These are phyloP conservation scores for Chloropsis cyanopogon DNA, from an alignment of 2,113 vertebrate genomes.

Conservation along the genomic window DNA sequence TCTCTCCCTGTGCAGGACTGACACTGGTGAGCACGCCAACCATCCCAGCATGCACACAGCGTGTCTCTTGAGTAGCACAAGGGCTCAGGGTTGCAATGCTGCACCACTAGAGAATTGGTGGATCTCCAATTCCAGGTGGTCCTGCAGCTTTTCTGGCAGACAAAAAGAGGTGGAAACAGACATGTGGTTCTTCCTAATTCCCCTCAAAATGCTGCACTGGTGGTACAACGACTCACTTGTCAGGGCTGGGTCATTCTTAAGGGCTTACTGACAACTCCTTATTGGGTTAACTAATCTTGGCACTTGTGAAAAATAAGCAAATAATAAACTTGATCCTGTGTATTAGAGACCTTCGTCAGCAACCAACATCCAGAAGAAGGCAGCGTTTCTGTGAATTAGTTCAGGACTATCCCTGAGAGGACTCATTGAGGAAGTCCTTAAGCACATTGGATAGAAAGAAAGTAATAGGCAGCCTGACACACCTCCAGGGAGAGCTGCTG, in stretches of 20 bases:
- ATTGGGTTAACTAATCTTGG: neutral
- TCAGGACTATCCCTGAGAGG: neutral
- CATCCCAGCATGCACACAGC: rapidly evolving
- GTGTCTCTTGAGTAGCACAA: rapidly evolving
- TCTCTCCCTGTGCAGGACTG: neutral
- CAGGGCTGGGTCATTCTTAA: neutral
- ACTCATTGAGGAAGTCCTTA: neutral
- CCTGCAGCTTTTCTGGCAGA: neutral
- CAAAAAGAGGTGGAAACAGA: neutral
- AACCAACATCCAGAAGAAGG: neutral
- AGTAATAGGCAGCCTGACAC: neutral
- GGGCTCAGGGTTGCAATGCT: neutral
- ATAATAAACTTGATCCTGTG: neutral
- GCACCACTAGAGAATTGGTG: neutral
- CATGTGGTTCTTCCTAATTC: neutral
- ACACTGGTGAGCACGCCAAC: rapidly evolving
- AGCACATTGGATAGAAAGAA: neutral
- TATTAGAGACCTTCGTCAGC: neutral
- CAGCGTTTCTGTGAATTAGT: neutral
- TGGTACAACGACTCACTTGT: neutral
- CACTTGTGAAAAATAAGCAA: neutral
- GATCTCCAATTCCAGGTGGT: neutral
- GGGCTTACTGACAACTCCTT: neutral
- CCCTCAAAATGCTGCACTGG: rapidly evolving
- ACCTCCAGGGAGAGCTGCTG: neutral